A percentile compares a stretch with the other conserved stretches of the same genome.
Conservation (phyloP, 1,140 invertebrate genomes). For the Danaus melanippus region DNA sequence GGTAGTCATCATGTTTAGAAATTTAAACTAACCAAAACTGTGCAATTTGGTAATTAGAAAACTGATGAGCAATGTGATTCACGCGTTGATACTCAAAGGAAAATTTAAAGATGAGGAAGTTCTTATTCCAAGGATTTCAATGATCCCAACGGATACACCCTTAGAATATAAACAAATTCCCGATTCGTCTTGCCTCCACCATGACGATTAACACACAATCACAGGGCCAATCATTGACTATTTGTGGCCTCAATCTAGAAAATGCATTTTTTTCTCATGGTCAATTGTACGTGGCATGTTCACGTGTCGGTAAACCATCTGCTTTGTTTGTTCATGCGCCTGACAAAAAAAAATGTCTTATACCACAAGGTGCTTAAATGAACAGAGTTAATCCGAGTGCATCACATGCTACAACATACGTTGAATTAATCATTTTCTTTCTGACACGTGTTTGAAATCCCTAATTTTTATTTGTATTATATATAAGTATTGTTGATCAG, state of each 20-base stretch:
- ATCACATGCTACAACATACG: neutral
- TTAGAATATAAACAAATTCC: constrained; percentile 17
- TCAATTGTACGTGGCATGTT: constrained; percentile 13
- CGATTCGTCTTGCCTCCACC: constrained; percentile 15
- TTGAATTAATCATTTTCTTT: too few relatives aligned
- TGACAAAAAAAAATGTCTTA: constrained; percentile 5
- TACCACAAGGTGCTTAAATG: constrained; percentile 5
- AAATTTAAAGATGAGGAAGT: too few relatives aligned
- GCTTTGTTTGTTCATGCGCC: constrained; percentile 11
- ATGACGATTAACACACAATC: constrained; percentile 21
- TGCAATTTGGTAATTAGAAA: too few relatives aligned
- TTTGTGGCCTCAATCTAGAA: constrained; percentile 13
- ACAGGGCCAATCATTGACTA: constrained; percentile 13
- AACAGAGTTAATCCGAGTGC: neutral
- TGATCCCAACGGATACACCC: constrained; percentile 11
- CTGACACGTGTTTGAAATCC: too few relatives aligned
- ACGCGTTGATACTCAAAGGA: too few relatives aligned
- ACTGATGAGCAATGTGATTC: too few relatives aligned
- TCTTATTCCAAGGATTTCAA: constrained; percentile 10
- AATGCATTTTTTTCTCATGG: constrained; percentile 7
- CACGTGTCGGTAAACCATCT: constrained; percentile 15
- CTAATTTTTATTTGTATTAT: too few relatives aligned
- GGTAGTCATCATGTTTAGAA: too few relatives aligned
- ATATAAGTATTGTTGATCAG: too few relatives aligned
- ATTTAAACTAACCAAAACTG: too few relatives aligned